Evolutionary conservation across 2,113 vertebrate species (phyloP).

Genomic region (Dicentrarchus labrax): DNA sequence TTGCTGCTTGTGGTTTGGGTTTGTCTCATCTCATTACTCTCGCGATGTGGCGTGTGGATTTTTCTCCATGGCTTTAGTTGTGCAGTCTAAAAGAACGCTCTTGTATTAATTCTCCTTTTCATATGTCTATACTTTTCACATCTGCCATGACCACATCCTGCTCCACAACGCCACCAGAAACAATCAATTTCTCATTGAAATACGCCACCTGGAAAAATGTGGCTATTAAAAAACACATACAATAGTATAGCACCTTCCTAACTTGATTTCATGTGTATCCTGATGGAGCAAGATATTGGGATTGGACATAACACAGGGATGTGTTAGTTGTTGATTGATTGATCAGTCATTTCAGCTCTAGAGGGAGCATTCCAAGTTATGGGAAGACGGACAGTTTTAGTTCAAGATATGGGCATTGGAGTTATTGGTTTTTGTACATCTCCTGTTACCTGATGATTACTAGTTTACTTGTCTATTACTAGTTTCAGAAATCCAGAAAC

Average conservation of each 20-base stretch:
- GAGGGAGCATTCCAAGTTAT: no score
- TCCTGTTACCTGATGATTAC: no score
- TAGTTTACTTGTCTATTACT: no score
- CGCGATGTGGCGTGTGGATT: constrained; percentile 41
- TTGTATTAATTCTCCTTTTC: constrained; percentile 3
- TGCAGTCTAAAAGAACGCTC: constrained; percentile 18
- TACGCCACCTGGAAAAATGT: neutral
- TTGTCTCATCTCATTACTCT: constrained; percentile 50
- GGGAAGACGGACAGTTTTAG: no score
- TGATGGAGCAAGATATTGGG: neutral
- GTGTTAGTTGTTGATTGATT: no score
- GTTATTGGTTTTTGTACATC: no score
- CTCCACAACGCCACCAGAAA: constrained; percentile 17
- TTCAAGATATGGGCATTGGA: no score
- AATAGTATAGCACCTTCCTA: neutral
- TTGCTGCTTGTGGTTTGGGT: constrained; percentile 49
- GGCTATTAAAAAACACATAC: neutral
- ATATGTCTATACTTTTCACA: constrained; percentile 18
- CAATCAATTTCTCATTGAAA: neutral
- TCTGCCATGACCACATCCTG: constrained; percentile 45
- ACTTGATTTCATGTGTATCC: no score
- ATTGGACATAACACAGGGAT: no score
- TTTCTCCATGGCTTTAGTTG: constrained; percentile 49
- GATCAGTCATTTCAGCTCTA: no score
- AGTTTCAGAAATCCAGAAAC: no score